These are phyloP conservation scores for Cebuella pygmaea DNA, from an alignment of 2,797 vertebrate genomes.

Conservation along the genomic window DNA sequence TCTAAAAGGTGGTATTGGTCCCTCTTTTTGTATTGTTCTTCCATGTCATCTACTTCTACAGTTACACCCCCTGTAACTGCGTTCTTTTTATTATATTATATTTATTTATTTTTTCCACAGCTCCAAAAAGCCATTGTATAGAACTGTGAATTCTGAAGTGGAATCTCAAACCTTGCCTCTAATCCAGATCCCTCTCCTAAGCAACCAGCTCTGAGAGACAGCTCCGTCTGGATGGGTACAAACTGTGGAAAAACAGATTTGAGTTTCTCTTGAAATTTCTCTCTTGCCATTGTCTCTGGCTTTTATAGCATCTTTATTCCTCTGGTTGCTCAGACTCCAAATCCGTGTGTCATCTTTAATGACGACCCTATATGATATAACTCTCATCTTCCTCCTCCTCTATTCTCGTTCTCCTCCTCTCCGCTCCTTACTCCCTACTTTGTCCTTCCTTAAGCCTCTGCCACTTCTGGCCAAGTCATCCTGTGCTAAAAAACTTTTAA, in stretches of 20 bases:
- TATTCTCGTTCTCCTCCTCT: neutral
- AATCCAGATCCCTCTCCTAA: neutral
- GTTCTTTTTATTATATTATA: neutral
- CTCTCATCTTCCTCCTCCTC: neutral
- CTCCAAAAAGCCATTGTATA: neutral
- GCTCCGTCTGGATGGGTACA: fast-evolving
- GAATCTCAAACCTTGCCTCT: neutral
- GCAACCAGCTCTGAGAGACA: neutral
- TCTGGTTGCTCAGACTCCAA: neutral
- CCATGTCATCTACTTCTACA: neutral
- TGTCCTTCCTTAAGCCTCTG: neutral
- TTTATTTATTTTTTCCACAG: too few species aligned
- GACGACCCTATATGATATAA: fast-evolving
- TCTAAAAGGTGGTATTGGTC: neutral
- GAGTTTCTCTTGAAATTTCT: neutral
- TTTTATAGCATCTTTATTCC: neutral
- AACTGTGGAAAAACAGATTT: neutral
- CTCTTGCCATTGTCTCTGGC: fast-evolving
- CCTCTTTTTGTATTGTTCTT: neutral
- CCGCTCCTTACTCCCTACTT: neutral
- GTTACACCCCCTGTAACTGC: neutral
- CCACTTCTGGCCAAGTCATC: neutral
- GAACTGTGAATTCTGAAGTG: neutral
- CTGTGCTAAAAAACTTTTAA: neutral
- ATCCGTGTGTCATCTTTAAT: neutral